Evolutionary conservation across 2,113 vertebrate genomes (phyloP), one percentile per base, ranked within the genome.

Genomic region (Ardeotis arabs): DNA sequence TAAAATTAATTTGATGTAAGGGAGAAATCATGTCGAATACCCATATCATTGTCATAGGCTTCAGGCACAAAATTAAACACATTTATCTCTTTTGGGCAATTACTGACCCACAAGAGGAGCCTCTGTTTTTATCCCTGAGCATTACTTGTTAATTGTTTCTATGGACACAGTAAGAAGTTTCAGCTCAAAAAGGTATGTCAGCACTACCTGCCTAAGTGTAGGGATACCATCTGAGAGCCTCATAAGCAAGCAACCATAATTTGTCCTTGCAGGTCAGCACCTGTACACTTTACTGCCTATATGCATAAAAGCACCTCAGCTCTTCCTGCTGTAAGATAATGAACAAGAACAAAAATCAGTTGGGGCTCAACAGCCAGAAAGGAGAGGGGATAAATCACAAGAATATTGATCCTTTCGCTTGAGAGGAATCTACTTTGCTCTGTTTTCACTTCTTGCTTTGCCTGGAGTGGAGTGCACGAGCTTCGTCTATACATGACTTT

Each of bases 31-130:
- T 4, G 5, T 60, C 73, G 83, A 91, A 89, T 58, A 44, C 31
- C 25, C 25, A 22, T 87, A 62, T 53, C 19, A 47, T 23, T 91
- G 55, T 53, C 78, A 60, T 27, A 80, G 53, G 29, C 23, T 82
- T 90, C 69, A 59, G 62, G 62, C 39, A 93, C 60, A 89, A 85
- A 84, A 84, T 93, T 50, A 77, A 96, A 87, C 41, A 76, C 44
- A 66, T 76, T 50, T 52, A 55, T 88, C 67, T 81, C 68, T 83
- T 52, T 39, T 16, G 74, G 27, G 33, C 33, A 84, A 86, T 55
- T 80, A 69, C 55, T 37, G 53, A 23, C 41, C 62, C 74, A 44
- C 27, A 39, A 47, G 77, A 67, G 28, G 2, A 90, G 20, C 11
- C 35, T 62, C 58, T 82, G 44, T 14, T 90, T 87, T 55, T 39